phyloP scores from a whole-genome alignment of 2,797 vertebrate genomes.

The Leptoclinus maculatus region DNA sequence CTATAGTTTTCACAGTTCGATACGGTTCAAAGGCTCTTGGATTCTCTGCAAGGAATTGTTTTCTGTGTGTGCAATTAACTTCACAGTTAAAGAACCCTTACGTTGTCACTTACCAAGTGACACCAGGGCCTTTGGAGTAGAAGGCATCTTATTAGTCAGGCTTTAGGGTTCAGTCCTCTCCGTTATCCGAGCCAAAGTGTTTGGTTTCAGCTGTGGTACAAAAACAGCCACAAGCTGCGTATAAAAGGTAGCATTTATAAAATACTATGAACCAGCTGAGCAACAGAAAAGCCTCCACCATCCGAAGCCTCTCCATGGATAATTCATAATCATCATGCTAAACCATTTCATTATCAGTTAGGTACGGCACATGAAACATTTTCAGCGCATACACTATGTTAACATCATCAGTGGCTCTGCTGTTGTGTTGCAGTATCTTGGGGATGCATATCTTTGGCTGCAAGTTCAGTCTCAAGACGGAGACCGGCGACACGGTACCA shows the following conservation, averaged over 20 bases:
- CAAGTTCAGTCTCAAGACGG: slow-evolving; percentile 96
- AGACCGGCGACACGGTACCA: slow-evolving; percentile 93
- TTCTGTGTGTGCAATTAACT: background rate
- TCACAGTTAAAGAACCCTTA: background rate
- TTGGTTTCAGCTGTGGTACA: background rate
- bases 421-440: slow-evolving; percentile 87
- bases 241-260: background rate
- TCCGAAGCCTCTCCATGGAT: background rate
- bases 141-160: background rate
- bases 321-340: background rate
- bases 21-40: background rate
- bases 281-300: background rate
- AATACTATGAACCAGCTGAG: background rate
- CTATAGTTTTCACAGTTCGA: background rate
- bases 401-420: background rate
- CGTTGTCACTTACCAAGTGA: background rate
- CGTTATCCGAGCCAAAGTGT: background rate
- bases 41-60: background rate
- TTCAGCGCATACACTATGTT: background rate
- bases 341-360: background rate
- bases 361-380: background rate
- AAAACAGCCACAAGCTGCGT: background rate
- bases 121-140: background rate
- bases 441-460: slow-evolving; percentile 99
- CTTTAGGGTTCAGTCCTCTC: slow-evolving; percentile 1